Conservation (phyloP, 2,113 vertebrate genomes). For the Toxostoma redivivum region DNA sequence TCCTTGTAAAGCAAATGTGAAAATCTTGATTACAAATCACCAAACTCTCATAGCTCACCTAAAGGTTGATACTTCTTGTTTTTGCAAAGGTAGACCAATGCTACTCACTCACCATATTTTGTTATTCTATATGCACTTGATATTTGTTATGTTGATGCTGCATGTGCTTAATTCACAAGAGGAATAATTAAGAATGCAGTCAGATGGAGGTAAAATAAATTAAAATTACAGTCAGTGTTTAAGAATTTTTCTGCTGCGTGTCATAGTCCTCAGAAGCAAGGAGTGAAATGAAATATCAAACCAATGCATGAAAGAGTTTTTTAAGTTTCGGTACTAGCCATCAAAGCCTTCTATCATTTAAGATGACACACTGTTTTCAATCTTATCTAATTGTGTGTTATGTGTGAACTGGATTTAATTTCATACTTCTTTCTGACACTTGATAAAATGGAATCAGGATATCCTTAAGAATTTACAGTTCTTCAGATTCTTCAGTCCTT, state of each 20-base stretch:
- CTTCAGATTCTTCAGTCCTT: not conserved
- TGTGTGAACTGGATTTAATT: slow-evolving; percentile 1
- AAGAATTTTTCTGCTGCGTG: not conserved
- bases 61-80: not conserved
- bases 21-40: not conserved
- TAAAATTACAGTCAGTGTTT: not conserved
- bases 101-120: not conserved
- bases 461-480: not conserved
- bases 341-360: not conserved
- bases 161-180: not conserved
- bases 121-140: not conserved
- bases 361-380: not conserved
- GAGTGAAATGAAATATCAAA: not conserved
- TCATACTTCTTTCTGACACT: not conserved
- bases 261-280: not conserved
- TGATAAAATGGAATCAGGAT: not conserved
- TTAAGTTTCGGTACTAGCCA: not conserved
- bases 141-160: not conserved
- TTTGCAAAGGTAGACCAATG: not conserved
- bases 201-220: not conserved
- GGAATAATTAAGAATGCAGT: not conserved
- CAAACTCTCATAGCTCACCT: not conserved
- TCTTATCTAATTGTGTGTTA: not conserved
- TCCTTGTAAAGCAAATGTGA: not conserved
- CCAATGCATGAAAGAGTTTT: not conserved